Conservation (phyloP, 1,140 invertebrate species). For the Venturia canescens region DNA sequence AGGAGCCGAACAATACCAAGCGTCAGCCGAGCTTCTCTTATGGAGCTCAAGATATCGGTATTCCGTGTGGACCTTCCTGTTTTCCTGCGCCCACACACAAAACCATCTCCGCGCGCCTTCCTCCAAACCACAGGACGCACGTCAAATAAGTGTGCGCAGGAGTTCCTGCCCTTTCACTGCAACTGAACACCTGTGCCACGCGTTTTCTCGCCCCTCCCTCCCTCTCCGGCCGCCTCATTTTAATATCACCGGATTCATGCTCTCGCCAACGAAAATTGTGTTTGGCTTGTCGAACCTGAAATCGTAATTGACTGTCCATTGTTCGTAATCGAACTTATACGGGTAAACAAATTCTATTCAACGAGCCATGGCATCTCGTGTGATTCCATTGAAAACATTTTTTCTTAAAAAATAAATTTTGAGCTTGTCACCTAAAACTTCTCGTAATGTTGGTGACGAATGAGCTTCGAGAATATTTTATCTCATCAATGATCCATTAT, state of each 20-base stretch:
- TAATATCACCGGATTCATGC: not conserved
- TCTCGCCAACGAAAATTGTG: not conserved
- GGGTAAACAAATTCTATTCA: not conserved
- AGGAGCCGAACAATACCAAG: slow-evolving; percentile 43
- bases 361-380: not conserved
- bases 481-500: too few species aligned
- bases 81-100: slow-evolving; percentile 18
- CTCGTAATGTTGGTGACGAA: too few species aligned
- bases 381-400: not conserved
- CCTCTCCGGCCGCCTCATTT: not conserved
- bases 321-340: not conserved
- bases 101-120: not conserved
- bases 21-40: slow-evolving; percentile 15
- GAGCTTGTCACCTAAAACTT: too few species aligned
- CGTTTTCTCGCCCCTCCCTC: not conserved
- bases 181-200: slow-evolving; percentile 43
- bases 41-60: slow-evolving; percentile 31
- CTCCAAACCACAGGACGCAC: slow-evolving; percentile 30
- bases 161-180: slow-evolving; percentile 40
- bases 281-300: not conserved
- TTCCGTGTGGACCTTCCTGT: slow-evolving; percentile 39
- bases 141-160: slow-evolving; percentile 46
- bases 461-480: not conserved
- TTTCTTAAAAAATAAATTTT: too few species aligned
- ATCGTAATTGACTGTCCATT: not conserved